Conservation (phyloP, 2,113 vertebrate species). For the Andinoacara biseriatus region DNA sequence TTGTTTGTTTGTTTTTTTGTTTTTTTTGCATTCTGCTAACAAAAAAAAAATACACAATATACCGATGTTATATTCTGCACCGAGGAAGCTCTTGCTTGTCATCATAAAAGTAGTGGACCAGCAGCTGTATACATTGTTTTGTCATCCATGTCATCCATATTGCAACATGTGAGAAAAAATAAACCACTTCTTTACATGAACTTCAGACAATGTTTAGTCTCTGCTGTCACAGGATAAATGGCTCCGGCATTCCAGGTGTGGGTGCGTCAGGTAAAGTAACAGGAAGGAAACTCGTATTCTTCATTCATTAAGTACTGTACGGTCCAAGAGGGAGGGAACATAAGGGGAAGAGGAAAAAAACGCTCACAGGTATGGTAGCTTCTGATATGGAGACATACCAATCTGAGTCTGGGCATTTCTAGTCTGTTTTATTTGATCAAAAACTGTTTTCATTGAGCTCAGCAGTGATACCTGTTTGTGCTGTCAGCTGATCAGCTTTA, state of each 20-base stretch:
- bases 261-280: conserved; percentile 56
- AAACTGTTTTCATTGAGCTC: neutral
- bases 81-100: neutral
- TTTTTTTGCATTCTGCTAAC: no score
- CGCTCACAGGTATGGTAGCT: neutral
- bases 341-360: neutral
- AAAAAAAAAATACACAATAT: no score
- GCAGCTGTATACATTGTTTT: neutral
- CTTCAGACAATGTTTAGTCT: conserved; percentile 79
- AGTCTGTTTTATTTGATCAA: neutral
- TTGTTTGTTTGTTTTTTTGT: no score
- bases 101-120: neutral
- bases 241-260: conserved; percentile 67
- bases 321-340: neutral
- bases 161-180: conserved; percentile 1
- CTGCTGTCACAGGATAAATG: conserved; percentile 67
- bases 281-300: conserved; percentile 5
- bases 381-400: neutral
- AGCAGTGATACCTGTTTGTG: neutral
- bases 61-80: neutral
- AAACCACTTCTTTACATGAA: conserved; percentile 70
- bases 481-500: neutral
- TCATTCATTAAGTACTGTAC: neutral
- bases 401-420: neutral
- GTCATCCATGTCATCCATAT: neutral